Base-by-base conservation (phyloP, 1,140 invertebrate genomes). In the Diuraphis noxia region DNA sequence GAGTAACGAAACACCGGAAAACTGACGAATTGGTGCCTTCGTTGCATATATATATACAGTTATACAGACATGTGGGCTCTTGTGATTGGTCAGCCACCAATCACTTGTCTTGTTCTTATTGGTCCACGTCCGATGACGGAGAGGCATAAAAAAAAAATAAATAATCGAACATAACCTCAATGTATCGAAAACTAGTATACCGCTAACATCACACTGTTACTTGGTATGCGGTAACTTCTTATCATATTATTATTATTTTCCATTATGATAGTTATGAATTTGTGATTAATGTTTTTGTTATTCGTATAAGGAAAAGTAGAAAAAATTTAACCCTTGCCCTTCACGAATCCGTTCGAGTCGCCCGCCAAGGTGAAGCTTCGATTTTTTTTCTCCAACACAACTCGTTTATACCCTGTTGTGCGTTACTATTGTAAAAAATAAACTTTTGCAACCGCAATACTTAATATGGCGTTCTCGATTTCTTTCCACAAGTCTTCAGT, bases 31-130 rank as follows among this genome's bases (percentile, higher is more conserved):
- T 81, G 36, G 8, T 91, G 46, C 34, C 19, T n/a, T 23, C 43
- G 89, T 82, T 82, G 34, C 43, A 81, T 49, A 38, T 82, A 34
- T 91, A 91, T 91, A 91, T 91, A 91, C 89, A 91, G 89, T 91
- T 91, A 82, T 81, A 38, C 43, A 46, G 34, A 91, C 46, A 91
- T 91, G 89, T 91, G 89, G 89, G 89, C 34, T n/a, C 1, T 81
- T 79, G 30, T 91, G 21, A 91, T 91, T 91, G 89, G 89, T 81
- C 43, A 17, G 30, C 25, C 56, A 52, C 86, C 25, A 93, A 92
- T 93, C 93, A 94, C 94, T 94, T 95, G 95, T 94, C 94, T 92
- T 25, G 30, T 85, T 88, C 25, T 92, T 81, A 95, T 95, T 95
- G 95, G 95, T 94, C 94, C 95, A 95, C 95, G 95, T 95, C 92